Conservation (phyloP, 64 coral and sea anemone genomes). For the Platygyra sinensis region DNA sequence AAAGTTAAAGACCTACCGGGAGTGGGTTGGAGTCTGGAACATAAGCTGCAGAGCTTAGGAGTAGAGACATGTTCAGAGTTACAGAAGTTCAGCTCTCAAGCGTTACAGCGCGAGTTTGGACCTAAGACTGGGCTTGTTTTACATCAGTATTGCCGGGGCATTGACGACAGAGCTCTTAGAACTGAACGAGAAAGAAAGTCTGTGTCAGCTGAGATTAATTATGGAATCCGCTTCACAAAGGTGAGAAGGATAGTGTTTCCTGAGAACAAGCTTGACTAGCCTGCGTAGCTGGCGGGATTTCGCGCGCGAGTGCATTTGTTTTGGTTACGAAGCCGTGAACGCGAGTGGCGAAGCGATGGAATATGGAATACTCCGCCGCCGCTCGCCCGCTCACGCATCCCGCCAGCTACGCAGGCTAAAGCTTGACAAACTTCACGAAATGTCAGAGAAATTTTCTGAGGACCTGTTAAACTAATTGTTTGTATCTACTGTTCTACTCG, state of each 20-base stretch:
- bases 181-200: constrained; percentile 88
- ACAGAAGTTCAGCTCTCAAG: constrained; percentile 68
- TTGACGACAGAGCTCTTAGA: constrained; percentile 76
- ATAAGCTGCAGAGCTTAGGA: constrained; percentile 73
- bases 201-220: constrained; percentile 98
- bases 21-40: constrained; percentile 73
- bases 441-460: too few relatives aligned
- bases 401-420: too few relatives aligned
- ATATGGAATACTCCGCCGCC: too few relatives aligned
- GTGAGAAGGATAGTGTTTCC: constrained; percentile 3
- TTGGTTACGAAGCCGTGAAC: too few relatives aligned
- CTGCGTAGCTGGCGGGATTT: too few relatives aligned
- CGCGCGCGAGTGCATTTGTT: too few relatives aligned
- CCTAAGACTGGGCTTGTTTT: constrained; percentile 81
- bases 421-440: too few relatives aligned
- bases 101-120: constrained; percentile 83
- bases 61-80: constrained; percentile 77
- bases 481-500: too few relatives aligned
- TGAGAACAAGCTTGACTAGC: too few relatives aligned
- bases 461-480: too few relatives aligned
- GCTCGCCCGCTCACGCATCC: too few relatives aligned
- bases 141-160: constrained; percentile 76
- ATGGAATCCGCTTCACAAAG: constrained; percentile 92
- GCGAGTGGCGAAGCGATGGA: too few relatives aligned
- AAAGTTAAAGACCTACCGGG: constrained; percentile 91